Conservation (phyloP, 2,797 vertebrate species). For the Poeciliopsis gracilis region DNA sequence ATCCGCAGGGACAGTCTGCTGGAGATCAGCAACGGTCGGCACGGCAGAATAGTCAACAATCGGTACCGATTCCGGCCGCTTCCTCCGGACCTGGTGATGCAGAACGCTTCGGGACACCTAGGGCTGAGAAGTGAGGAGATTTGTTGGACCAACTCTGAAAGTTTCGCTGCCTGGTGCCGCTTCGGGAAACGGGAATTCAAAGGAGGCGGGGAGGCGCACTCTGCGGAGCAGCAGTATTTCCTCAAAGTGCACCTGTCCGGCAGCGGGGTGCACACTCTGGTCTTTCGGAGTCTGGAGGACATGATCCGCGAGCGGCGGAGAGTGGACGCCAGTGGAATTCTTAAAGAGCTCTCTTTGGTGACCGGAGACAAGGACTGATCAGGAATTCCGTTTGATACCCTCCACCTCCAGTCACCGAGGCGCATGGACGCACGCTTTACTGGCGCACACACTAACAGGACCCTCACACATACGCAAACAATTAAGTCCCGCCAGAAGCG, state of each 20-base stretch:
- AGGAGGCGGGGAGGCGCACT: slow-evolving; percentile 92
- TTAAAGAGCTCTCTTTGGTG: slow-evolving; percentile 91
- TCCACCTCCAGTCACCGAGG: slow-evolving; percentile 45
- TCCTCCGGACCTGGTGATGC: slow-evolving; percentile 94
- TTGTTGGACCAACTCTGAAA: slow-evolving; percentile 99
- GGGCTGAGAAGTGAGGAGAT: slow-evolving; percentile 93
- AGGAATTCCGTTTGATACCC: slow-evolving; percentile 66
- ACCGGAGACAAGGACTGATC: slow-evolving; percentile 87
- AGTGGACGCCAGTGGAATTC: slow-evolving; percentile 94
- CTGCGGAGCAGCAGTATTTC: slow-evolving; percentile 90
- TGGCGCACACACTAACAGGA: slow-evolving; percentile 38
- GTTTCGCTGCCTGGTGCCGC: slow-evolving; percentile 99
- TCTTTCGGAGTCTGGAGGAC: slow-evolving; percentile 97
- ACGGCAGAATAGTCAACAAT: slow-evolving; percentile 95
- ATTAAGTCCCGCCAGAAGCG: slow-evolving; percentile 20
- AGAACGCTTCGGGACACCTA: slow-evolving; percentile 95
- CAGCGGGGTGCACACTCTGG: slow-evolving; percentile 90
- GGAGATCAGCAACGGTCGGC: slow-evolving; percentile 89
- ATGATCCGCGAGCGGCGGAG: slow-evolving; percentile 95
- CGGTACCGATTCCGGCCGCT: slow-evolving; percentile 98
- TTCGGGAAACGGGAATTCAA: slow-evolving; percentile 99
- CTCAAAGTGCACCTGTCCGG: slow-evolving; percentile 95
- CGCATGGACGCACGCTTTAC: slow-evolving; percentile 55
- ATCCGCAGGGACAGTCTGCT: slow-evolving; percentile 96
- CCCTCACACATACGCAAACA: slow-evolving; percentile 49